Evolutionary conservation across 2,888 invertebrate species (phyloP), one percentile per base, ranked within the genome.

Genomic region (Bedellia somnulentella): DNA sequence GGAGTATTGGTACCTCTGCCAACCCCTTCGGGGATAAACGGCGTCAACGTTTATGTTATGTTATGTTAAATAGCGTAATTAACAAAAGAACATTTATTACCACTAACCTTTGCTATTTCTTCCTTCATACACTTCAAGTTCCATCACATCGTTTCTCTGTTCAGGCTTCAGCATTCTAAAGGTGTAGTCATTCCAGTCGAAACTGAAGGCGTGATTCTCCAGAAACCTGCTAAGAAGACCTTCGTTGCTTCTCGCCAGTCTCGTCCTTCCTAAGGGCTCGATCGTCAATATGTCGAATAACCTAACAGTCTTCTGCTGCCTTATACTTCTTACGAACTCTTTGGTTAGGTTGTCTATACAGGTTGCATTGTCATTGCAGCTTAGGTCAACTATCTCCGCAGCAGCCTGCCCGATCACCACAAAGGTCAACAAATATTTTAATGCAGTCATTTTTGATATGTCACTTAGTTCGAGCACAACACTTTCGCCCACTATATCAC

Each of bases 321-420:
- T 57, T 35, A 81, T 68, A 41, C 75, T 78, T 41, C 58, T 64
- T 33, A 77, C 49, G 29, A 82, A 60, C 38, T 78, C 68, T 35
- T 53, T 67, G 12, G 78, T 66, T 46, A 82, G 52, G 18, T 58
- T 43, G 32, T 80, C 70, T 21, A 82, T 64, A 43, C 82, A 82
- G 36, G 80, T 80, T 17, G 81, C 80, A 54, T 82, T 82, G 45
- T 82, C 81, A 52, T 78, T 78, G 57, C 82, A 82, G 43, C 55
- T 62, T 15, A 77, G 42, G 43, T 75, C 66, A 15, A 36, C 32
- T 35, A 70, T 41, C 12, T 37, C 53, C 33, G 61, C 58, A 31
- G 52, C 59, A 33, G 57, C 55, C 30, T 61, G 58, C 39, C 64
- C 45, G 37, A 64, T 41, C 44, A 61, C 43, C 32, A 64, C 51